Percentiles rank a stretch among this genome's conserved stretches.
phyloP scores from a whole-genome alignment of 2,888 invertebrate genomes.

The Epicampocera succincta region DNA sequence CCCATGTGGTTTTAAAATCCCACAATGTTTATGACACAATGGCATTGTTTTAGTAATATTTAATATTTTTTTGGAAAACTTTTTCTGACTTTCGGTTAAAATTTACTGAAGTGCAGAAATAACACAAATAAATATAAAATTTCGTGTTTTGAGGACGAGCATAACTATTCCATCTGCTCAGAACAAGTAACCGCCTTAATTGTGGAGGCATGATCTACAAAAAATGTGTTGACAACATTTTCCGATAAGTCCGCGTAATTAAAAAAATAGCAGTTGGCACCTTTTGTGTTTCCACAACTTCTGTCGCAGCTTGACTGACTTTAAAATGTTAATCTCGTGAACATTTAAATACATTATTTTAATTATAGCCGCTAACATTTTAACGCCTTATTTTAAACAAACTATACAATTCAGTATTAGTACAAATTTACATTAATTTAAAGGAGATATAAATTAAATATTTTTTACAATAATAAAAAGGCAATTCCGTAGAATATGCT shows the following conservation, averaged over 20 bases:
- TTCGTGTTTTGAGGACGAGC: too few relatives aligned
- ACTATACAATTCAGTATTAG: slow-evolving; percentile 12
- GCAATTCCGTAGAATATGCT: background rate
- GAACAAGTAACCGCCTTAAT: too few relatives aligned
- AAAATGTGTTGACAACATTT: too few relatives aligned
- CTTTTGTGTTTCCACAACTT: background rate
- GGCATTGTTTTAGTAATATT: too few relatives aligned
- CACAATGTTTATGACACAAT: too few relatives aligned
- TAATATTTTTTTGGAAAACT: too few relatives aligned
- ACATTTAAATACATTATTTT: slow-evolving; percentile 23
- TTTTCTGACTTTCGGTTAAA: too few relatives aligned
- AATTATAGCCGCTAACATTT: slow-evolving; percentile 28
- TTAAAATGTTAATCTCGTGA: slow-evolving; percentile 35
- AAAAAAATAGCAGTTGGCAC: background rate
- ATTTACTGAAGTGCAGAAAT: too few relatives aligned
- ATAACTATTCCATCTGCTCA: too few relatives aligned
- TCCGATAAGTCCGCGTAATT: background rate
- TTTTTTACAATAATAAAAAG: slow-evolving; percentile 8
- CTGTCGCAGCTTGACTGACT: background rate
- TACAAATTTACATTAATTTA: slow-evolving; percentile 17
- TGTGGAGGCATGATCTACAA: too few relatives aligned
- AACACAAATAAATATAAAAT: too few relatives aligned
- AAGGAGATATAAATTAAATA: slow-evolving; percentile 10
- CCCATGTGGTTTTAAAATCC: too few relatives aligned
- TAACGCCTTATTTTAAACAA: slow-evolving; percentile 24